These are phyloP conservation scores for Azorinus chamasolen DNA, from an alignment of 2,888 invertebrate genomes.

Conservation along the genomic window DNA sequence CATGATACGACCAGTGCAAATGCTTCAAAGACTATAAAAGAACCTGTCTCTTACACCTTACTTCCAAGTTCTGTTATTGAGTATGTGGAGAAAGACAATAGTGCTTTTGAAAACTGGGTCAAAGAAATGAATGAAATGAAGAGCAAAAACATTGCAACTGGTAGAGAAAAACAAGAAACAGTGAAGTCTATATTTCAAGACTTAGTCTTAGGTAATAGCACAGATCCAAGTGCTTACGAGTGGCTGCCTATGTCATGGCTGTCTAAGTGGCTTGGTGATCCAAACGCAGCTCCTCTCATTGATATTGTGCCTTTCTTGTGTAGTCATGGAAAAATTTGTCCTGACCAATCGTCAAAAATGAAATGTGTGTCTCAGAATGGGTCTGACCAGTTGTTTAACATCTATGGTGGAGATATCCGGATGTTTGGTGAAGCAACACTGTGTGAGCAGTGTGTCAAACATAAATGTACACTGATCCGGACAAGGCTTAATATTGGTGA, in stretches of 20 bases:
- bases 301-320: slow-evolving; percentile 87
- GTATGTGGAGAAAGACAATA: slow-evolving; percentile 85
- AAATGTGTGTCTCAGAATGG: slow-evolving; percentile 68
- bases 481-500: slow-evolving; percentile 87
- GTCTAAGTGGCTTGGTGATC: slow-evolving; percentile 87
- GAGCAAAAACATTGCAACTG: slow-evolving; percentile 76
- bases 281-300: slow-evolving; percentile 85
- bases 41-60: background rate
- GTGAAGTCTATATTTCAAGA: slow-evolving; percentile 74
- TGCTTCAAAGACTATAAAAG: too few relatives aligned
- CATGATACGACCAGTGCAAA: too few relatives aligned
- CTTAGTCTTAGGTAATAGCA: slow-evolving; percentile 28
- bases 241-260: slow-evolving; percentile 88
- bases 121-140: slow-evolving; percentile 74
- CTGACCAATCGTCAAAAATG: slow-evolving; percentile 58
- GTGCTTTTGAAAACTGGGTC: slow-evolving; percentile 86
- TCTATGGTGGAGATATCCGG: slow-evolving; percentile 87
- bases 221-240: slow-evolving; percentile 84
- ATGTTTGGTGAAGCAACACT: slow-evolving; percentile 80
- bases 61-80: slow-evolving; percentile 59
- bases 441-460: slow-evolving; percentile 87
- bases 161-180: slow-evolving; percentile 79
- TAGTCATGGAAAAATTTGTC: slow-evolving; percentile 70
- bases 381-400: slow-evolving; percentile 87
- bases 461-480: slow-evolving; percentile 87